These are phyloP conservation scores for Drosophila ambigua DNA, from an alignment of 1,140 invertebrate species.

Conservation along the genomic window DNA sequence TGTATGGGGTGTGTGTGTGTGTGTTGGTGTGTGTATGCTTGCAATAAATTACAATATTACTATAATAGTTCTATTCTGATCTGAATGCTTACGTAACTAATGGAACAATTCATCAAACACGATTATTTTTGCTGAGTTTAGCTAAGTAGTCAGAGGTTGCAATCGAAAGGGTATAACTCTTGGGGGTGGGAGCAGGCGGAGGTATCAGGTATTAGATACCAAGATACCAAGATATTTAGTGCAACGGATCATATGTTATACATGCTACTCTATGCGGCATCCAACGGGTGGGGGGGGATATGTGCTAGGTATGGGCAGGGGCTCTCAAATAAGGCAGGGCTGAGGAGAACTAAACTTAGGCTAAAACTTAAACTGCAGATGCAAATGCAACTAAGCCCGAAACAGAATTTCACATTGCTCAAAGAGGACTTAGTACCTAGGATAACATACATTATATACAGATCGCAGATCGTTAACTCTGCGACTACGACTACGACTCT, in stretches of 20 bases:
- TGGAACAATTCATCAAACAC: slow-evolving; percentile 77
- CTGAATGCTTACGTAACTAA: slow-evolving; percentile 65
- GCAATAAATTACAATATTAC: slow-evolving; percentile 77
- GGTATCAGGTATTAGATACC: slow-evolving; percentile 69
- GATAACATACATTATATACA: slow-evolving; percentile 63
- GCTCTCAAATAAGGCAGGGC: slow-evolving; percentile 37
- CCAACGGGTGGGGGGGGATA: slow-evolving; percentile 24
- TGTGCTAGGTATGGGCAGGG: slow-evolving; percentile 35
- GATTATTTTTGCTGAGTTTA: slow-evolving; percentile 37
- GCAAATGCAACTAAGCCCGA: slow-evolving; percentile 31
- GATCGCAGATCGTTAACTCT: slow-evolving; percentile 24
- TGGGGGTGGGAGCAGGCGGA: slow-evolving; percentile 16
- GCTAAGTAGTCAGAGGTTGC: slow-evolving; percentile 2
- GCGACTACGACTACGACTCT: slow-evolving; percentile 8
- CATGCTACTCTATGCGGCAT: slow-evolving; percentile 27
- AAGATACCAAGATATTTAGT: slow-evolving; percentile 58
- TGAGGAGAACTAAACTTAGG: slow-evolving; percentile 17
- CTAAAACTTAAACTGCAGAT: slow-evolving; percentile 23
- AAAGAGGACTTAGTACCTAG: slow-evolving; percentile 32
- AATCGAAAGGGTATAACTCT: neutral
- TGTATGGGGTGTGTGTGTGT: slow-evolving; percentile 20
- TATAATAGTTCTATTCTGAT: slow-evolving; percentile 66
- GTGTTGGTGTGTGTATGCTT: slow-evolving; percentile 32
- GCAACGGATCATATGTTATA: slow-evolving; percentile 50
- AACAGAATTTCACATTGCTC: slow-evolving; percentile 50